These are phyloP conservation scores for Halictus rubicundus DNA, from an alignment of 1,140 invertebrate species.

Conservation along the genomic window DNA sequence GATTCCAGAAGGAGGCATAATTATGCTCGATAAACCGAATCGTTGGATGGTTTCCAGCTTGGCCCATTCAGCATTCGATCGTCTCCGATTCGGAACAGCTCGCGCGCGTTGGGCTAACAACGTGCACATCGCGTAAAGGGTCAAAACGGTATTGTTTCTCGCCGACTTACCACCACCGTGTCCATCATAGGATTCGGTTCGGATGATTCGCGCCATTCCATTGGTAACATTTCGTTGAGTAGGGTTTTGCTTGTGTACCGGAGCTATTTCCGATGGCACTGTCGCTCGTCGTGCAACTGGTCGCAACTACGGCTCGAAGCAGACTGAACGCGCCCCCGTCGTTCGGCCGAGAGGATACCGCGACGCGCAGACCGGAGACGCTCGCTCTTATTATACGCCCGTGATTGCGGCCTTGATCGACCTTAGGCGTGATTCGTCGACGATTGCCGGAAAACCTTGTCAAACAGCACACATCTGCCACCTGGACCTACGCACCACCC, in stretches of 20 bases:
- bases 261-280: not conserved
- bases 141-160: not conserved
- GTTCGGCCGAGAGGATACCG: slow-evolving; percentile 30
- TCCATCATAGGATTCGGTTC: slow-evolving; percentile 19
- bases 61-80: no score
- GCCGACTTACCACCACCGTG: slow-evolving; percentile 26
- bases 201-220: slow-evolving; percentile 16
- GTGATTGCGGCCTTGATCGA: slow-evolving; percentile 15
- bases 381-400: slow-evolving; percentile 22
- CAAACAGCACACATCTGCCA: not conserved
- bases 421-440: not conserved
- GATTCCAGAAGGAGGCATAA: no score
- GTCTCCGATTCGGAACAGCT: no score
- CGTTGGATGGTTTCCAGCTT: no score
- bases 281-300: slow-evolving; percentile 42
- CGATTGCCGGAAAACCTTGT: not conserved
- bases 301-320: slow-evolving; percentile 54
- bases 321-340: slow-evolving; percentile 54
- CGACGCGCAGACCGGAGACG: slow-evolving; percentile 47
- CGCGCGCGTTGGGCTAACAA: no score
- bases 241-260: not conserved
- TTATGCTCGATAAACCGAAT: no score
- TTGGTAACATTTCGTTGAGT: slow-evolving; percentile 23
- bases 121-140: not conserved
- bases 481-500: no score